Evolutionary conservation across 1,140 invertebrate species (phyloP).

Genomic region (Drosophila ercepeae): DNA sequence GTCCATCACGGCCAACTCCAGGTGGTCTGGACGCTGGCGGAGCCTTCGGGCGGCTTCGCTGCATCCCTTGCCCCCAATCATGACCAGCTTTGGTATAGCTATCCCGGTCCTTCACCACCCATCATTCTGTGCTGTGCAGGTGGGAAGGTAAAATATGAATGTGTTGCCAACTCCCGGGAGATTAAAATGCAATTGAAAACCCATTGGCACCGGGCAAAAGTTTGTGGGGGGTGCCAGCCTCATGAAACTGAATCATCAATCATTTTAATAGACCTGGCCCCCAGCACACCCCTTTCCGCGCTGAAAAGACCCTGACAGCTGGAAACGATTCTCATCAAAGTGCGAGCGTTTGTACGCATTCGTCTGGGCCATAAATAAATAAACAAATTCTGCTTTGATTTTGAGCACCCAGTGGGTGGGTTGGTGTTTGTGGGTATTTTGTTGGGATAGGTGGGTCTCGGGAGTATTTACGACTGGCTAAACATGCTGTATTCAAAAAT

Average conservation of each 20-base stretch:
- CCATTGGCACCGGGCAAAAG: conserved; percentile 32
- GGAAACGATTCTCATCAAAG: conserved; percentile 56
- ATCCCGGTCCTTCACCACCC: conserved; percentile 3
- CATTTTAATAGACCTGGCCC: conserved; percentile 29
- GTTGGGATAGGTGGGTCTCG: not conserved
- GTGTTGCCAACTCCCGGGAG: conserved; percentile 21
- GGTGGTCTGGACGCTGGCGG: conserved; percentile 71
- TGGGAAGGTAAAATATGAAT: conserved; percentile 14
- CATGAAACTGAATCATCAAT: conserved; percentile 27
- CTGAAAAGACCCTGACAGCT: conserved; percentile 35
- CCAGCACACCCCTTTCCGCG: not conserved
- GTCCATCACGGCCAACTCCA: conserved; percentile 69
- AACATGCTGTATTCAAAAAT: not conserved
- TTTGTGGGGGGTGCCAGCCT: conserved; percentile 4
- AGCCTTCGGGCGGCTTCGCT: conserved; percentile 41
- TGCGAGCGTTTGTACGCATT: conserved; percentile 37
- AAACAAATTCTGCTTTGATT: conserved; percentile 44
- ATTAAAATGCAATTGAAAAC: conserved; percentile 47
- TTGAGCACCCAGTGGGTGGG: conserved; percentile 1
- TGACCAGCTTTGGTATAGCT: conserved; percentile 24
- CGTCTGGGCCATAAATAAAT: conserved; percentile 65
- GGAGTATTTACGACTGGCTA: not conserved
- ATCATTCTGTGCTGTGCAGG: conserved; percentile 17
- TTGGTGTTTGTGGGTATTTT: not conserved
- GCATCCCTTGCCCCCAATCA: conserved; percentile 52